Evolutionary conservation across 1,140 invertebrate genomes (phyloP), one percentile per base, ranked within the genome.

Genomic region (Mercenaria mercenaria): DNA sequence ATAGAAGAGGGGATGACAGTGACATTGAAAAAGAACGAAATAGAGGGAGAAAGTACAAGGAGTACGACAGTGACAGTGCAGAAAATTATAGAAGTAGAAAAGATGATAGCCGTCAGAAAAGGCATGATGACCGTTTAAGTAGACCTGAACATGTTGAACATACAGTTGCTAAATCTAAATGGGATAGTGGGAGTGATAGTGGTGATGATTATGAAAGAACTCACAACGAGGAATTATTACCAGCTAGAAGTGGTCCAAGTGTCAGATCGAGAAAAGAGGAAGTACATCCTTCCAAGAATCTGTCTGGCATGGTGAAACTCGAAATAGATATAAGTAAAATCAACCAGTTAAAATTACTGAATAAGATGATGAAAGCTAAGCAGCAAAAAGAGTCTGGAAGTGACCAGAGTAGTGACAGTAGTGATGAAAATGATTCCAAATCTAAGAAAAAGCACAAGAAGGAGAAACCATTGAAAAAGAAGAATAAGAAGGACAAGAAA

Each of bases 291-390:
- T 34, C 41, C 11, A 69, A 39, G 23, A 69, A 64, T 72, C 56
- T 50, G 37, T 64, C 80, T 37, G 61, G 80, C 18, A 32, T 64
- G 0, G 86, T 77, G 23, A 88, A 88, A 52, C 56, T 88, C 23
- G 86, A 88, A 50, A 88, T 88, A 37, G 86, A 88, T 67, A 88
- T 88, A 41, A 88, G 86, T 72, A 88, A 88, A 37, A 88, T 88
- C 23, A 88, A 88, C 34, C 72, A 88, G 26, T 37, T 87, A 29
- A 88, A 88, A 81, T 59, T 88, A 23, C 50, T 88, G 11, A 67
- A 64, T 52, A 88, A 88, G 50, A 79, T 87, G 47, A 76, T 79
- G 72, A 87, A 87, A 61, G 47, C 72, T 13, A 77, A 88, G 37
- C 50, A 88, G 29, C 50, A 88, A 67, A 34, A n/a, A 10, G 76